A percentile compares a stretch with the other conserved stretches of the same genome.
Conservation (phyloP, 2,888 invertebrate species). For the Frankliniella fusca region DNA sequence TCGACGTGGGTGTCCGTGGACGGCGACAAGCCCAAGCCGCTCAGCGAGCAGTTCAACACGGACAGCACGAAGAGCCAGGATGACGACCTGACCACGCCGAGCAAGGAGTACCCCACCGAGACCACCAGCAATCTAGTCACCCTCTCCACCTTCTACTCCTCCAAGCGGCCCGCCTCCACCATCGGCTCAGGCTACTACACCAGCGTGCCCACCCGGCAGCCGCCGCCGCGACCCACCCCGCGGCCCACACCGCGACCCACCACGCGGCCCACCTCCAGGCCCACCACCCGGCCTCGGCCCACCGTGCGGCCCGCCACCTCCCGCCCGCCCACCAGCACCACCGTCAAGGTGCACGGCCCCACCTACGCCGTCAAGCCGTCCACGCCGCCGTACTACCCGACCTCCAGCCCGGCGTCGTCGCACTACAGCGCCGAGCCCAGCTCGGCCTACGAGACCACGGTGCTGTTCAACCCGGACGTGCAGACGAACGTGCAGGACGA, state of each 20-base stretch:
- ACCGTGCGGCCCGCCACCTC: not conserved
- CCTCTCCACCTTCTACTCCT: constrained; percentile 6
- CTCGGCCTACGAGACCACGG: constrained; percentile 7
- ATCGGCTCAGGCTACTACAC: not conserved
- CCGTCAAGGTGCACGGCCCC: constrained; percentile 27
- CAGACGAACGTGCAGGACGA: not conserved
- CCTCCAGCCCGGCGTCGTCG: constrained; percentile 33
- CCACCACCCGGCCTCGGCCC: not conserved
- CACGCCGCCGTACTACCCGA: constrained; percentile 35
- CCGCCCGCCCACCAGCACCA: constrained; percentile 2
- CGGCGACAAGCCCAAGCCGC: constrained; percentile 33
- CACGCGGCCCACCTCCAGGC: not conserved
- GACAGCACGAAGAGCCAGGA: not conserved
- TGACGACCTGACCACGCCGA: constrained; percentile 9
- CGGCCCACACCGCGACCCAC: not conserved
- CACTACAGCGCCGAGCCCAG: constrained; percentile 26
- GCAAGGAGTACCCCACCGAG: constrained; percentile 15
- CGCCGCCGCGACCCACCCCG: not conserved
- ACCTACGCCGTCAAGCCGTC: constrained; percentile 33
- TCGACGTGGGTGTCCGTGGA: constrained; percentile 46
- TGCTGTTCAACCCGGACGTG: not conserved
- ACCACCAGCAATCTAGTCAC: constrained; percentile 22
- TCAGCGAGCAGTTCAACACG: not conserved
- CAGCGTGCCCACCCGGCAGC: constrained; percentile 1
- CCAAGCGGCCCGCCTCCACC: constrained; percentile 16